These are phyloP conservation scores for Liolophura sinensis DNA, from an alignment of 1,140 invertebrate species.

Conservation along the genomic window DNA sequence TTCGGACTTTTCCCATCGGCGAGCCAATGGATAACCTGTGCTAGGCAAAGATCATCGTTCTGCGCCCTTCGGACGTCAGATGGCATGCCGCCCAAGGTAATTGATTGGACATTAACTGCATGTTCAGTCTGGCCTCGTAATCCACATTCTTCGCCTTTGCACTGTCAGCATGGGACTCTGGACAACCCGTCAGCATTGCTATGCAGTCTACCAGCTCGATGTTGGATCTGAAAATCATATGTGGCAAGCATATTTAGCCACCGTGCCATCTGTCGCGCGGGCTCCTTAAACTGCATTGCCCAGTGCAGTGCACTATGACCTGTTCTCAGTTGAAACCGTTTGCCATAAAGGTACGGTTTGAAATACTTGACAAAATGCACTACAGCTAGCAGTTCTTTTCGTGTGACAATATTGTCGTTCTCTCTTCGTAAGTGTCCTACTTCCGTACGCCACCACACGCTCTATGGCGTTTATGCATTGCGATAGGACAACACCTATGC, in stretches of 20 bases:
- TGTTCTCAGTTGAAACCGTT: conserved; percentile 1
- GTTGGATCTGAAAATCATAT: conserved; percentile 5
- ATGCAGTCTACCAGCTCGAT: not conserved
- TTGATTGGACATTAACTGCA: too few species aligned
- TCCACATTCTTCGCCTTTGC: too few species aligned
- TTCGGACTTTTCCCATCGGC: too few species aligned
- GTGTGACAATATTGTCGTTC: conserved; percentile 21
- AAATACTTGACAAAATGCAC: conserved; percentile 31
- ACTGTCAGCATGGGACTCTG: not conserved
- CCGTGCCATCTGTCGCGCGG: conserved; percentile 7
- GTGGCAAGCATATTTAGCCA: conserved; percentile 3
- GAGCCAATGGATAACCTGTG: not conserved
- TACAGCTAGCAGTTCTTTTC: conserved; percentile 35
- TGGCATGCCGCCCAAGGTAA: too few species aligned
- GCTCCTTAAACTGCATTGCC: conserved; percentile 5
- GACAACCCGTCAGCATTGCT: conserved; percentile 6
- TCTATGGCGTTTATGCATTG: conserved; percentile 25
- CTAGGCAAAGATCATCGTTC: not conserved
- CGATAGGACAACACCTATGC: conserved; percentile 36
- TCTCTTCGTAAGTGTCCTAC: conserved; percentile 21
- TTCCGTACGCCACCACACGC: conserved; percentile 20
- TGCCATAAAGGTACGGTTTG: conserved; percentile 25
- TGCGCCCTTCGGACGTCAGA: not conserved
- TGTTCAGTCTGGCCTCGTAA: too few species aligned
- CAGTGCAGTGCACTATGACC: too few species aligned